Evolutionary conservation across 2,888 invertebrate species (phyloP), one percentile per base, ranked within the genome.

Genomic region (Phorcus lineatus): DNA sequence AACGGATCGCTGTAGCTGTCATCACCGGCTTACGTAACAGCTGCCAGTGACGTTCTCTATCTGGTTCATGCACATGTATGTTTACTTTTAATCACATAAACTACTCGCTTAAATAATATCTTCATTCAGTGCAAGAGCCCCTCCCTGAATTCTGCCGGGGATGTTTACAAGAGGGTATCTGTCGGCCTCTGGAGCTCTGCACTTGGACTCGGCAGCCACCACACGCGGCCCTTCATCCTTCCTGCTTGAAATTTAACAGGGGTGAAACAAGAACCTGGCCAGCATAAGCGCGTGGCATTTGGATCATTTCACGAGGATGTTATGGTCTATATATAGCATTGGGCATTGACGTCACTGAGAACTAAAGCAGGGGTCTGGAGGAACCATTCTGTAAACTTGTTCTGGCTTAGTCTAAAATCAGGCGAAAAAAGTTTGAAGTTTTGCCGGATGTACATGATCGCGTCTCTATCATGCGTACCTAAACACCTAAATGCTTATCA

Each of bases 251-350:
- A 62, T 28, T 22, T 62, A 28, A 62, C 62, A 62, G 62, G 28
- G 28, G 28, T 62, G 62, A 28, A 62, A 62, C 62, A 28, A 28
- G 28, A 62, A 28, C 16, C 19, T 24, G 28, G 28, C 22, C 28
- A 62, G 24, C 22, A 28, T 62, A 62, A 28, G 24, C 62, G 62
- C 28, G 22, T 28, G 62, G 19, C 62, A 62, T 62, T 62, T 62
- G 62, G 62, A 28, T 28, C 62, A 62, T 62, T 62, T 62, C 62
- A 62, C 62, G 62, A 57, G 62, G 62, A 62, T 62, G 62, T 62
- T 62, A 62, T 62, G 62, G 28, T 62, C 62, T 62, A 62, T 24
- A 62, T 62, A 62, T 62, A 62, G 62, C 62, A 62, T 4, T 16
- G 24, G 62, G 62, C 28, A 62, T 62, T 62, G 62, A 62, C 62